Evolutionary conservation across 2,113 vertebrate genomes (phyloP), one percentile per base, ranked within the genome.

Genomic region (Cavia porcellus): DNA sequence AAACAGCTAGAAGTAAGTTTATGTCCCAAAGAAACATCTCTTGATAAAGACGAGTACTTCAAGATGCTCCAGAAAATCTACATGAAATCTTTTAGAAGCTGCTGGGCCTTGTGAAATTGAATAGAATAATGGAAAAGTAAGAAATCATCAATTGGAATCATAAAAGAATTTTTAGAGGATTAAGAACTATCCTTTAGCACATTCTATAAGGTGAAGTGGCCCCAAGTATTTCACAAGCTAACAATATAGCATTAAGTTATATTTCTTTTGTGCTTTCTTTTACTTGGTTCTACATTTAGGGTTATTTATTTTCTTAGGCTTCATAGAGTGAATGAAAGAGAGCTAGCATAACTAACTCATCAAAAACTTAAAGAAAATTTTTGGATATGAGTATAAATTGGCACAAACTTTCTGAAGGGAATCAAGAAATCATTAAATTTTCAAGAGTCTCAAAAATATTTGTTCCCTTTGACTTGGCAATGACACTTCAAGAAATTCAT

Each of bases 201-300:
- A 13, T 24, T 91, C 24, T 79, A 22, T 52, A 55, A 85, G 24
- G 13, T 80, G 13, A 95, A 94, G 42, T 85, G 22, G 15, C 12
- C 30, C 13, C n/a, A 62, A 45, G 66, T 92, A 64, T 79, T 17
- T 28, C 70, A 88, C 24, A 59, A 79, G 11, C 28, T 85, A 82
- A 75, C 14, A 93, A 89, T 79, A 82, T 1, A 62, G 3, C 12
- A 68, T 91, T 94, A 80, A 74, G 28, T 91, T 92, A 28, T 45
- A 75, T 92, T 95, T 92, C 52, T 85, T n/a, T 83, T 96, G 89
- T 91, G 24, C 79, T 96, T 94, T 47, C 32, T 77, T 86, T 96
- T 93, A 38, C 28, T 87, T 59, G 10, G 30, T 14, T 94, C 32
- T 91, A 35, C 74, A 24, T 64, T 89, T 90, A 94, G 47, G 83